phyloP scores from a whole-genome alignment of 2,797 vertebrate genomes.

The Lithobates sylvaticus region DNA sequence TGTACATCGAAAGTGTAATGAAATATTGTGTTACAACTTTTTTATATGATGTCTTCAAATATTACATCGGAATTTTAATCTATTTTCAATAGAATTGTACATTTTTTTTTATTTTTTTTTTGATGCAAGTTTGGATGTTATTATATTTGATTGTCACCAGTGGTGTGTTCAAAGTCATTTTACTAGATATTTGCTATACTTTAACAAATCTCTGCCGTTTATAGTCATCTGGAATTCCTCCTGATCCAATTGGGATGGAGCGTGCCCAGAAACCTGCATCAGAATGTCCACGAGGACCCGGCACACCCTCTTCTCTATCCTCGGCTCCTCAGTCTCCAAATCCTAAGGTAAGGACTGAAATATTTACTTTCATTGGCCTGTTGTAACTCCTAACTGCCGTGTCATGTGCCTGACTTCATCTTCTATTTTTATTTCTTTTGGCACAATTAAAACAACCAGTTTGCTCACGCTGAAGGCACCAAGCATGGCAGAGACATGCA shows the following conservation, averaged over 20 bases:
- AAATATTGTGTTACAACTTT: no score
- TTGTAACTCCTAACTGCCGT: background rate
- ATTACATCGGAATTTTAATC: no score
- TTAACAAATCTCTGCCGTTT: no score
- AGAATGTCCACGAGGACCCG: constrained; percentile 60
- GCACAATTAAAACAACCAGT: constrained; percentile 11
- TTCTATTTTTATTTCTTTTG: background rate
- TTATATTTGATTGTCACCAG: no score
- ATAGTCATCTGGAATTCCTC: constrained; percentile 57
- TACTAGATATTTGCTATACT: no score
- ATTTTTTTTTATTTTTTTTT: no score
- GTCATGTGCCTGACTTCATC: background rate
- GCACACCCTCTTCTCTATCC: constrained; percentile 55
- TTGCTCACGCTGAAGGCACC: constrained; percentile 62
- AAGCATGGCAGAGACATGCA: constrained; percentile 62
- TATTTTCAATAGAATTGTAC: no score
- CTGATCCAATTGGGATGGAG: constrained; percentile 74
- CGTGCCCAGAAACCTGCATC: constrained; percentile 66
- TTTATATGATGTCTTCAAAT: no score
- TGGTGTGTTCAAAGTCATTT: no score
- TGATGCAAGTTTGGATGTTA: no score
- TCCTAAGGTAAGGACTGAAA: constrained; percentile 20
- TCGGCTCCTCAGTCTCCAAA: constrained; percentile 62
- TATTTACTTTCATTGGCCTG: background rate
- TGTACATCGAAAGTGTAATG: no score